A percentile compares a stretch with the other conserved stretches of the same genome.
Conservation (phyloP, 1,140 invertebrate species). For the Ostrea edulis region DNA sequence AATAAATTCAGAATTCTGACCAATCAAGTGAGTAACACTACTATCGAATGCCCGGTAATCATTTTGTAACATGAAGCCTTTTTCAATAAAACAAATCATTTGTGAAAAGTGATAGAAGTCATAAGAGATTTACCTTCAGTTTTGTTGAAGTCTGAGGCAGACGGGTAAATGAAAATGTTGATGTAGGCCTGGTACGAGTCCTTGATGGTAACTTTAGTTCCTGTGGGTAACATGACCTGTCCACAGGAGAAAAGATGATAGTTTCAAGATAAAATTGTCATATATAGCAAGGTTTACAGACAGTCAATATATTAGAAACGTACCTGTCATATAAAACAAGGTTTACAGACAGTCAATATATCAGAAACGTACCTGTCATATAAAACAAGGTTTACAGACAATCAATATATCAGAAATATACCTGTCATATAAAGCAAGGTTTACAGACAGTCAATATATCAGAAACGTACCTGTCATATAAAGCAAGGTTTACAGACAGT, state of each 20-base stretch:
- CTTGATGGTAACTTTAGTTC: slow-evolving; percentile 59
- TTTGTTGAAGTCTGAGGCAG: slow-evolving; percentile 61
- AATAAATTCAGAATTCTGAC: background rate
- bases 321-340: no score
- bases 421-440: background rate
- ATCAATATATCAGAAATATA: no score
- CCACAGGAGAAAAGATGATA: slow-evolving; percentile 5
- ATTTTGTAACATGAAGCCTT: background rate
- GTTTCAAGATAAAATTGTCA: background rate
- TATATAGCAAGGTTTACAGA: no score
- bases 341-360: no score
- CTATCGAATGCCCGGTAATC: no score
- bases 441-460: background rate
- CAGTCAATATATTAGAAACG: no score
- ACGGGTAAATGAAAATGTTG: slow-evolving; percentile 69
- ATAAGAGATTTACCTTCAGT: slow-evolving; percentile 59
- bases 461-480: slow-evolving; percentile 49
- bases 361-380: no score
- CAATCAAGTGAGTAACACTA: background rate
- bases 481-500: no score
- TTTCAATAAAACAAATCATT: background rate
- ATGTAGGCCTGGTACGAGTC: slow-evolving; percentile 64
- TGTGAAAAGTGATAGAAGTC: background rate
- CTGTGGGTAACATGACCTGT: slow-evolving; percentile 65
- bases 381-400: background rate